Evolutionary conservation across 2,888 invertebrate genomes (phyloP), one percentile per base, ranked within the genome.

Genomic region (Exocentrus adspersus): DNA sequence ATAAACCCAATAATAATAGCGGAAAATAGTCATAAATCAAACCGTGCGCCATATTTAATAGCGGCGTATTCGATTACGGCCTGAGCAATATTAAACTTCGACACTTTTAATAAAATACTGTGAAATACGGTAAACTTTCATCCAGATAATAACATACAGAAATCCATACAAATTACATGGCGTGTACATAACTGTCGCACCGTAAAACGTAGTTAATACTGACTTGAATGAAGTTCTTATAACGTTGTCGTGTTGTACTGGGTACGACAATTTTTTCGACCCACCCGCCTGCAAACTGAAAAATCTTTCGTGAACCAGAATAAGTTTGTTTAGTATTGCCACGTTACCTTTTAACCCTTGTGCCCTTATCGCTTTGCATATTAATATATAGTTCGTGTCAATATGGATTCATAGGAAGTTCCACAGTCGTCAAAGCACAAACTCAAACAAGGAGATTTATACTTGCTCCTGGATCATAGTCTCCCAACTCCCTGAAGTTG

Each of bases 61-160:
- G 28, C 28, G 24, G 24, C 17, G 17, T 48, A 28, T 28, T 16
- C 46, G 7, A 30, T 48, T 48, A 48, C 6, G 14, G 48, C 20
- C 12, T 17, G 16, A 16, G 28, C 28, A 48, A 17, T 28, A 30
- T 28, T 48, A 48, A 48, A 48, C 28, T 28, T 48, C 28, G 17
- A 10, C 48, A 48, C 28, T 48, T 48, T 48, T 48, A 28, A 48
- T 48, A 48, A 48, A 28, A 28, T 28, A 48, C 10, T 48, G 14
- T 17, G 24, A 48, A 48, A 48, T 28, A 7, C 7, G 16, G 48
- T 17, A n/a, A 30, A 30, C 48, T 48, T 28, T 48, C 14, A 48
- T 48, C 9, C 17, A 28, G 28, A 16, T 48, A 48, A 48, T 48
- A 16, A 28, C 48, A 16, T 10, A 28, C 16, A 48, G 17, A 28